Percentiles rank a stretch among this genome's conserved stretches.
phyloP scores from a whole-genome alignment of 2,113 vertebrate genomes.

The Chaenocephalus aceratus region DNA sequence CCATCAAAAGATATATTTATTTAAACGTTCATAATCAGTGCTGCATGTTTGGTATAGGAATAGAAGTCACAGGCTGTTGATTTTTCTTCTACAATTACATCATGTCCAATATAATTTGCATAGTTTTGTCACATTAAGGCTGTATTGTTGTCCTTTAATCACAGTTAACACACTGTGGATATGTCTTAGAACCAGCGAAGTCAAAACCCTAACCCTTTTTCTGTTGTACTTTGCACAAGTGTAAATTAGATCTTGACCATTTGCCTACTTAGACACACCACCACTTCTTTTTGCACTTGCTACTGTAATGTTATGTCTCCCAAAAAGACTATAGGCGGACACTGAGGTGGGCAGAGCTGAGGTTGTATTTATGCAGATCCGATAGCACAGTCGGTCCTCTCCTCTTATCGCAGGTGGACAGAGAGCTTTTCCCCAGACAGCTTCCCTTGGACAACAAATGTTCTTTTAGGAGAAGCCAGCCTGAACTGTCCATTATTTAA shows the following conservation, averaged over 20 bases:
- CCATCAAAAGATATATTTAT: not conserved
- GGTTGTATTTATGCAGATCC: slow-evolving; percentile 42
- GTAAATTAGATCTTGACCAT: not conserved
- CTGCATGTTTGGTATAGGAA: not conserved
- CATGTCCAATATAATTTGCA: not conserved
- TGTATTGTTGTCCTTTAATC: not conserved
- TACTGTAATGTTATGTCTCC: not conserved
- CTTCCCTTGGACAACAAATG: slow-evolving; percentile 19
- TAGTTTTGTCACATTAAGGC: not conserved
- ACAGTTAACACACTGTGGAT: not conserved
- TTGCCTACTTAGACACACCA: not conserved
- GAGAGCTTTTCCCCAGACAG: slow-evolving; percentile 22
- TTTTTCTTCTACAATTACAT: not conserved
- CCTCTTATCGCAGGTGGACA: slow-evolving; percentile 42
- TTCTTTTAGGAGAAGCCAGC: slow-evolving; percentile 3
- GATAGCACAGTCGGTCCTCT: slow-evolving; percentile 12
- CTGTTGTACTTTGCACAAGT: not conserved
- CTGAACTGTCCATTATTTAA: slow-evolving; percentile 32
- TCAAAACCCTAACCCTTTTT: not conserved
- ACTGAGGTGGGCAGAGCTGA: slow-evolving; percentile 21
- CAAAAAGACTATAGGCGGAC: not conserved
- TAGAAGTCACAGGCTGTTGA: not conserved
- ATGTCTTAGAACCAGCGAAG: not conserved
- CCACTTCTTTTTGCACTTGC: not conserved
- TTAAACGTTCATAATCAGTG: not conserved